Percentiles rank a stretch among this genome's conserved stretches.
Evolutionary conservation across 2,797 vertebrate species (phyloP).

Genomic region (Heterohyrax brucei): DNA sequence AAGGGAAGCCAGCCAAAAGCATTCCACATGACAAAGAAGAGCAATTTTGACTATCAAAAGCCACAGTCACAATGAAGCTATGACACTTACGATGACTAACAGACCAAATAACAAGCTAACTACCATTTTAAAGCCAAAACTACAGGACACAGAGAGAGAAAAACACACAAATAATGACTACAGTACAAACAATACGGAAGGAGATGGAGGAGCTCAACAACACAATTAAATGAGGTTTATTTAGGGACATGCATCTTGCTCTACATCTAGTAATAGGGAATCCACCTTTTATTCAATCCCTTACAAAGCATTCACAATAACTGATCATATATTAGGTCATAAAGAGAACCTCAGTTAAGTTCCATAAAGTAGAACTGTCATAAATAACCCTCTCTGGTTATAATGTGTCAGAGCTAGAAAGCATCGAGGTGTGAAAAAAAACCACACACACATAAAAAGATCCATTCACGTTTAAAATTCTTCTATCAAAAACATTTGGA

Average conservation of each 20-base stretch:
- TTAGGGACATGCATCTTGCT: neutral
- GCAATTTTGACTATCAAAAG: neutral
- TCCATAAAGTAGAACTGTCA: slow-evolving; percentile 11
- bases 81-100: neutral
- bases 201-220: neutral
- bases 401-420: neutral
- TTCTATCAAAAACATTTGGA: neutral
- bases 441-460: slow-evolving; percentile 24
- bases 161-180: neutral
- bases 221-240: neutral
- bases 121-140: neutral
- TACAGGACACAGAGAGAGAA: neutral
- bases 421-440: neutral
- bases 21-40: neutral
- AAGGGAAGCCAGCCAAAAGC: neutral
- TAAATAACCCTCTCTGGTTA: neutral
- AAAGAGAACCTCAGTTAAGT: slow-evolving; percentile 1
- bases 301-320: neutral
- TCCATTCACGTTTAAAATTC: neutral
- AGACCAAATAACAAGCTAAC: neutral
- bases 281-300: neutral
- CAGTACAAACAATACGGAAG: neutral
- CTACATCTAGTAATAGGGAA: neutral
- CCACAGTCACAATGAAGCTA: neutral
- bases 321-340: neutral